A percentile compares a stretch with the other conserved stretches of the same genome.
Evolutionary conservation across 2,113 vertebrate genomes (phyloP).

Genomic region (Strix uralensis): DNA sequence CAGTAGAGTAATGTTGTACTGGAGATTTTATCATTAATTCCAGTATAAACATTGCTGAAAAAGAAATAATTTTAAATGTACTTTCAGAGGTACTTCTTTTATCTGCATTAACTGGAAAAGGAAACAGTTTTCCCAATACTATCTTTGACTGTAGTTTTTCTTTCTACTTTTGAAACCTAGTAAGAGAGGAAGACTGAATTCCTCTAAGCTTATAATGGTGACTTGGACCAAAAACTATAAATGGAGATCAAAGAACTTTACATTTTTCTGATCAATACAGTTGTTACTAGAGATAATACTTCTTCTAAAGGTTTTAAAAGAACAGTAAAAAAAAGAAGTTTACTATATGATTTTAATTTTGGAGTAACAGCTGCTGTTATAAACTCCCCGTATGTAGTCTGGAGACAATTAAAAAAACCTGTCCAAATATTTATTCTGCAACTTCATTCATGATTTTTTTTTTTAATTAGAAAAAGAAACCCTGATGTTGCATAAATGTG

Average conservation of each 20-base stretch:
- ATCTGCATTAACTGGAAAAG: neutral
- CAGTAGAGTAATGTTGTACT: neutral
- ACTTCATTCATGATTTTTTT: fast-evolving
- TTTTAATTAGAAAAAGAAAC: neutral
- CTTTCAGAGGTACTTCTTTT: neutral
- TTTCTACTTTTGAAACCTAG: neutral
- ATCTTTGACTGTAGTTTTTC: neutral
- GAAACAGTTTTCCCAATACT: neutral
- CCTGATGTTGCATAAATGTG: neutral
- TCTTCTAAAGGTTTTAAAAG: neutral
- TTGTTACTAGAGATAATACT: neutral
- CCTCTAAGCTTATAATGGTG: neutral
- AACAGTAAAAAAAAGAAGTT: neutral
- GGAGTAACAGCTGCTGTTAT: neutral
- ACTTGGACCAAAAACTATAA: neutral
- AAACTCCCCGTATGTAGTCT: neutral
- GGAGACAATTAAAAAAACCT: neutral
- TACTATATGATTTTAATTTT: neutral
- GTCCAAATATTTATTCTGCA: neutral
- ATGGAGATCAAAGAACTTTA: neutral
- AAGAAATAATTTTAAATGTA: neutral
- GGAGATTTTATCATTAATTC: neutral
- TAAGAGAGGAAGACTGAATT: neutral
- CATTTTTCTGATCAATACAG: neutral
- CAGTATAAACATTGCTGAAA: neutral